Percentiles rank a stretch among this genome's conserved stretches.
Evolutionary conservation across 1,140 invertebrate genomes (phyloP).

Genomic region (Frieseomelitta varia): DNA sequence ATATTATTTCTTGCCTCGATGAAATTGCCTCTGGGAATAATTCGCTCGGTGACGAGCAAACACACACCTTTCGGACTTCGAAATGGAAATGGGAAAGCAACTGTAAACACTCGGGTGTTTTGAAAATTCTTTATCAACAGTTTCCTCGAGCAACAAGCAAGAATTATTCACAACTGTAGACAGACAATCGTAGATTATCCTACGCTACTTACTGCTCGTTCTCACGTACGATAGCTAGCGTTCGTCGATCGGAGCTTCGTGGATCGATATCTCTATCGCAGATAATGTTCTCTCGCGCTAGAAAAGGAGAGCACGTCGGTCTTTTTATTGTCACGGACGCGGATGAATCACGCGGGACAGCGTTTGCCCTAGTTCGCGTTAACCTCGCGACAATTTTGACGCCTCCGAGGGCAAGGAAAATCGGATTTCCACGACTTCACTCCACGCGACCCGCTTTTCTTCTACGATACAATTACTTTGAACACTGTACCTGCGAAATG

Average conservation of each 20-base stretch:
- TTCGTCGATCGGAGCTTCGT: not conserved
- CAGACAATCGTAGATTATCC: no score
- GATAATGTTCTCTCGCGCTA: not conserved
- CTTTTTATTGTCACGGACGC: not conserved
- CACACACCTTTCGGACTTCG: no score
- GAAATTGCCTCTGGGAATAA: not conserved
- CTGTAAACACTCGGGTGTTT: no score
- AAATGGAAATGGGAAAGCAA: no score
- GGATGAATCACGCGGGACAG: constrained; percentile 8
- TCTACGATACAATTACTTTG: not conserved
- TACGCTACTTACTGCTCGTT: no score
- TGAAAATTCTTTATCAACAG: no score
- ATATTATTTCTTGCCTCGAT: not conserved
- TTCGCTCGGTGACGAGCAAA: not conserved
- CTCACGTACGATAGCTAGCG: not conserved
- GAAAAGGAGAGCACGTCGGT: not conserved
- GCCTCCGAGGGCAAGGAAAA: not conserved
- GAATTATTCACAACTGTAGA: no score
- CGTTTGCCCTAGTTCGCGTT: not conserved
- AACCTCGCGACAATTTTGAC: not conserved
- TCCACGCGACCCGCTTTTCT: not conserved
- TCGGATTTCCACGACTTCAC: constrained; percentile 7
- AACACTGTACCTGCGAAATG: not conserved
- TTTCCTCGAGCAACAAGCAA: no score
- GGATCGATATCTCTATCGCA: not conserved